Conservation (phyloP, 2,888 invertebrate species). For the Callyntrura sp. region DNA sequence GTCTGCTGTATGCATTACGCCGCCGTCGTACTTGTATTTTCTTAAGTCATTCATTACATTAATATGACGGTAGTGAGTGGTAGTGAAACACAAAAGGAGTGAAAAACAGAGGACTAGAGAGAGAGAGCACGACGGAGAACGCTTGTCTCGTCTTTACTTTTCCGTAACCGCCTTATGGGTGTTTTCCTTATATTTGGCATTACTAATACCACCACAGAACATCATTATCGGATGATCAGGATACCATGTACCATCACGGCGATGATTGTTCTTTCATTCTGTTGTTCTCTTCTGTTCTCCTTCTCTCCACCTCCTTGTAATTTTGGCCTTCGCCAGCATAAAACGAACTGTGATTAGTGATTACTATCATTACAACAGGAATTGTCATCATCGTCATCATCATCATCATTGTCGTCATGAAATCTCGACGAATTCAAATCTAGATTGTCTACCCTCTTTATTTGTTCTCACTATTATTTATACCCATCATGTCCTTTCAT, state of each 20-base stretch:
- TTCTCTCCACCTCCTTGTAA: slow-evolving; percentile 56
- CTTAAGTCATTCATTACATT: slow-evolving; percentile 38
- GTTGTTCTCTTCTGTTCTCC: slow-evolving; percentile 25
- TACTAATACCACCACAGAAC: slow-evolving; percentile 20
- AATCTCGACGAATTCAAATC: slow-evolving; percentile 28
- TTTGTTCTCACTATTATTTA: neutral
- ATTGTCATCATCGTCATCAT: neutral
- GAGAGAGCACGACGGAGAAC: neutral
- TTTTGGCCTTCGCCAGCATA: slow-evolving; percentile 5
- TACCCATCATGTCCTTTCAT: slow-evolving; percentile 38
- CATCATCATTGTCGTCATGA: no score
- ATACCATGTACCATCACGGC: slow-evolving; percentile 48
- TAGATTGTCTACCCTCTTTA: neutral
- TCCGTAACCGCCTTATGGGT: slow-evolving; percentile 60
- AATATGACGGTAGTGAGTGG: neutral
- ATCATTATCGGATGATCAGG: slow-evolving; percentile 55
- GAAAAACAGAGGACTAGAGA: neutral
- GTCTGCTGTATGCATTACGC: neutral
- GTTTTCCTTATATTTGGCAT: slow-evolving; percentile 67
- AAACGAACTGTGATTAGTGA: neutral
- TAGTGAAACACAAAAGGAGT: slow-evolving; percentile 13
- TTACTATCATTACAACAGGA: neutral
- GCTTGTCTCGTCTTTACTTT: slow-evolving; percentile 10
- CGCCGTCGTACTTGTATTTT: no score
- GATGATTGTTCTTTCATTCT: slow-evolving; percentile 58